A percentile compares a stretch with the other conserved stretches of the same genome.
phyloP scores from a whole-genome alignment of 2,797 vertebrate genomes.

The Cichlasoma orientale region DNA sequence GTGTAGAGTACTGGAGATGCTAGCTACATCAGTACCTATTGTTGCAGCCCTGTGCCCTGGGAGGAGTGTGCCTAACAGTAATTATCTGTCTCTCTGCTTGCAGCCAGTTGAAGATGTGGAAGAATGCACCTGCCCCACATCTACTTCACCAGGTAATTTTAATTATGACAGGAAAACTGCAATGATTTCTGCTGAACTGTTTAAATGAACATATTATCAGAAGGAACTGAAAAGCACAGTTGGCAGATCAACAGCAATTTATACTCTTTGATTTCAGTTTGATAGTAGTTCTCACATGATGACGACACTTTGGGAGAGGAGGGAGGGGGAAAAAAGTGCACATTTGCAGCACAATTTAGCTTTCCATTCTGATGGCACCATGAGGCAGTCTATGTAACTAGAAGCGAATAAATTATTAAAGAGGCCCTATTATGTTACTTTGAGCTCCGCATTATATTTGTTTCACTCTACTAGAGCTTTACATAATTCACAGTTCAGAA shows the following conservation, averaged over 20 bases:
- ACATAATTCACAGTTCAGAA: background rate
- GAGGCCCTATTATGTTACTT: background rate
- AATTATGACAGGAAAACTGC: background rate
- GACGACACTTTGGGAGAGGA: background rate
- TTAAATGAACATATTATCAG: background rate
- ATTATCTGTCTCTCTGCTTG: constrained; percentile 27
- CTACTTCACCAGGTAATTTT: constrained; percentile 76
- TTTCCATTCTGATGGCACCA: no score
- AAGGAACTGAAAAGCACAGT: background rate
- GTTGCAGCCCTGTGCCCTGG: background rate
- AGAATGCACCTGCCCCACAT: constrained; percentile 72
- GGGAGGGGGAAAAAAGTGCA: background rate
- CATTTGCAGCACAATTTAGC: background rate
- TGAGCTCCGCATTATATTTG: background rate
- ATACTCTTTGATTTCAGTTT: background rate
- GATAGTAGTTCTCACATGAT: background rate
- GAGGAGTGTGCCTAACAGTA: background rate
- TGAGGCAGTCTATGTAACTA: no score
- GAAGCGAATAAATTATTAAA: background rate
- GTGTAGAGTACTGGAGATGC: no score
- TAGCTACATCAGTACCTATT: no score
- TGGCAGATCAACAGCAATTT: background rate
- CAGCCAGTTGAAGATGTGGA: constrained; percentile 82
- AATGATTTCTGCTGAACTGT: background rate
- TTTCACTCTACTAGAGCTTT: background rate